Conservation (phyloP, 2,113 vertebrate genomes). For the Pantherophis guttatus region DNA sequence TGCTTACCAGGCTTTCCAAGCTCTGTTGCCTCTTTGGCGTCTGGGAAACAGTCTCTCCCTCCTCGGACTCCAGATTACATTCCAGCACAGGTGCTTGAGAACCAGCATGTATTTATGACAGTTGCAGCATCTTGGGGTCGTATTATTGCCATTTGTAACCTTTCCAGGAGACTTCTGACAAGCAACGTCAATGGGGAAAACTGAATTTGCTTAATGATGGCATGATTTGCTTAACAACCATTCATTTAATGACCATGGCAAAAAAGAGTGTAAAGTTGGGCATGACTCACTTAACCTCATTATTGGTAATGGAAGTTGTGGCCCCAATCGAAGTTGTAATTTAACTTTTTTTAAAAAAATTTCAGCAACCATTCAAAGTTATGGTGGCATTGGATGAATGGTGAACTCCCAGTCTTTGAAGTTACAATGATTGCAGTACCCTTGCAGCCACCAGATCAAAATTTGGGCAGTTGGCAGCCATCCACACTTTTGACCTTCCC, state of each 20-base stretch:
- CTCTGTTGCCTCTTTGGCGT: neutral
- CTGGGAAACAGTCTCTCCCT: neutral
- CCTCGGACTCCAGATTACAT: neutral
- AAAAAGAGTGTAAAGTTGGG: neutral
- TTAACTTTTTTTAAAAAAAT: no score
- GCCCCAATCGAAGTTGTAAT: neutral
- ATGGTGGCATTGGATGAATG: neutral
- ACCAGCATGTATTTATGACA: neutral
- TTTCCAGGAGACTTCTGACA: neutral
- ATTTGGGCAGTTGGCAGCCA: neutral
- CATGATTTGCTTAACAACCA: neutral
- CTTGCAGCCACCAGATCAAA: neutral
- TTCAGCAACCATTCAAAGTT: neutral
- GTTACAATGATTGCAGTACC: neutral
- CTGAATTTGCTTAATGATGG: neutral
- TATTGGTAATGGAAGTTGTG: neutral
- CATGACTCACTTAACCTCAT: neutral
- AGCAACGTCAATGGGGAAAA: neutral
- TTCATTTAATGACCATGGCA: neutral
- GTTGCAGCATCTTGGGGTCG: neutral
- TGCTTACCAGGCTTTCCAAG: neutral
- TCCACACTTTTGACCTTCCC: neutral
- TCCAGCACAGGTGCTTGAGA: neutral
- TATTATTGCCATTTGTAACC: neutral
- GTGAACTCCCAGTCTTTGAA: neutral